These are phyloP conservation scores for Centropus unirufus DNA, from an alignment of 2,113 vertebrate genomes.

Conservation along the genomic window DNA sequence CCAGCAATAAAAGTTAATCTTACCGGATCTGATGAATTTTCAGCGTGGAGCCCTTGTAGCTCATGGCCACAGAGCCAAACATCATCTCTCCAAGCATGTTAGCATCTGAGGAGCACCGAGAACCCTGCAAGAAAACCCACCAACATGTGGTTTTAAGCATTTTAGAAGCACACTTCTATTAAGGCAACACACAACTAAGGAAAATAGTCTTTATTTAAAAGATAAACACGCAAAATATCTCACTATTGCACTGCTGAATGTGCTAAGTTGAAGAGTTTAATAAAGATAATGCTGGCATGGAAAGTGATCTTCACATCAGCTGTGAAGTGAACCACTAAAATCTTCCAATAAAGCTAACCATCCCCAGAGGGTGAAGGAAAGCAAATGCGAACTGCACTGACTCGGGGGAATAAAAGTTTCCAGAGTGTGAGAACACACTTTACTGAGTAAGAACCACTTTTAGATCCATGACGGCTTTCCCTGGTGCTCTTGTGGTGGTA, in stretches of 20 bases:
- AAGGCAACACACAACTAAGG: not conserved
- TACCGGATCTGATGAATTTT: slow-evolving; percentile 99
- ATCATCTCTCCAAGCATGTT: slow-evolving; percentile 99
- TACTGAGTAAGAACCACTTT: not conserved
- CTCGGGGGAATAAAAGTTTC: not conserved
- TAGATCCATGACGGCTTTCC: no score
- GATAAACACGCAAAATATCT: not conserved
- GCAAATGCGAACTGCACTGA: not conserved
- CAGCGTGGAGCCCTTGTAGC: slow-evolving; percentile 96
- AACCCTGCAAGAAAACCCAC: slow-evolving; percentile 74
- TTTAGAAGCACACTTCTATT: not conserved
- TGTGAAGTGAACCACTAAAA: not conserved
- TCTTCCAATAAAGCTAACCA: not conserved
- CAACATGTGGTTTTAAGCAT: not conserved
- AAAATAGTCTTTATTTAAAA: not conserved
- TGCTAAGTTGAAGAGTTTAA: not conserved
- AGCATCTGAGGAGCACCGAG: slow-evolving; percentile 92
- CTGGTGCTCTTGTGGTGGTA: not conserved
- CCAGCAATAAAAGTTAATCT: slow-evolving; percentile 10
- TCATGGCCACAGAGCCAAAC: slow-evolving; percentile 99
- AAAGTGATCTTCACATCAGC: not conserved
- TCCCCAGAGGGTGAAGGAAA: not conserved
- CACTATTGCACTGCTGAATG: not conserved
- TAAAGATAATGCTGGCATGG: not conserved
- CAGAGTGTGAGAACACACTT: not conserved